Conservation (phyloP, 2,888 invertebrate species). For the Tanaodytes sp. region DNA sequence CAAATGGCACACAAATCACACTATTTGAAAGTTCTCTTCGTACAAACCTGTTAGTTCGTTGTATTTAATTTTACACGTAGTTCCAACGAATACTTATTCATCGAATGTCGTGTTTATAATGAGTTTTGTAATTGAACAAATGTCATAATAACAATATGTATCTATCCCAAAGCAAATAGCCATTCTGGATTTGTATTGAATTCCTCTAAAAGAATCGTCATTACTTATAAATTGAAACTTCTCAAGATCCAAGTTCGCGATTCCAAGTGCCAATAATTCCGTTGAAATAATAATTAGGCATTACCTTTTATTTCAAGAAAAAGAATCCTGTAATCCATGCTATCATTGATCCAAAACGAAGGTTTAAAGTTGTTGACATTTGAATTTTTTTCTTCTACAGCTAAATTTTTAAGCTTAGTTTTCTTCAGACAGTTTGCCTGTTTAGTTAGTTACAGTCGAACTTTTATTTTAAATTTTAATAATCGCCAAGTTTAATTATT, state of each 20-base stretch:
- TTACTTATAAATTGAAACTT: slow-evolving; percentile 4
- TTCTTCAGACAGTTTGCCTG: no score
- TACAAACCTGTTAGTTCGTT: slow-evolving; percentile 16
- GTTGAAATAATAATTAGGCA: no score
- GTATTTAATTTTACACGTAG: slow-evolving; percentile 4
- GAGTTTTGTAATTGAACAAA: slow-evolving; percentile 10
- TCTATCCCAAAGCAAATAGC: slow-evolving; percentile 22
- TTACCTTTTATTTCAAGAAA: no score
- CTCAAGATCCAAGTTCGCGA: not conserved
- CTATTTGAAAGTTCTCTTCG: not conserved
- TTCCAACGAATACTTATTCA: slow-evolving; percentile 13
- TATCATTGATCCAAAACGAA: no score
- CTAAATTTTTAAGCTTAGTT: no score
- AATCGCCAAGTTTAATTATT: no score
- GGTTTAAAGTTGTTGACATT: no score
- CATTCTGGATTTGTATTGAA: slow-evolving; percentile 21
- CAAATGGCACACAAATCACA: slow-evolving; percentile 3
- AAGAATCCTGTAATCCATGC: no score
- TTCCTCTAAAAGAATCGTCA: slow-evolving; percentile 15
- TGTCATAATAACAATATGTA: slow-evolving; percentile 8
- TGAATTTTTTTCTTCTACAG: no score
- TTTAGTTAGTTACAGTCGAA: no score
- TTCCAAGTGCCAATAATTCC: slow-evolving; percentile 3
- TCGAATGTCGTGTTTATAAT: slow-evolving; percentile 14
- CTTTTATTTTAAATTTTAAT: no score